phyloP scores from a whole-genome alignment of 2,113 vertebrate genomes.

The Scomber japonicus region DNA sequence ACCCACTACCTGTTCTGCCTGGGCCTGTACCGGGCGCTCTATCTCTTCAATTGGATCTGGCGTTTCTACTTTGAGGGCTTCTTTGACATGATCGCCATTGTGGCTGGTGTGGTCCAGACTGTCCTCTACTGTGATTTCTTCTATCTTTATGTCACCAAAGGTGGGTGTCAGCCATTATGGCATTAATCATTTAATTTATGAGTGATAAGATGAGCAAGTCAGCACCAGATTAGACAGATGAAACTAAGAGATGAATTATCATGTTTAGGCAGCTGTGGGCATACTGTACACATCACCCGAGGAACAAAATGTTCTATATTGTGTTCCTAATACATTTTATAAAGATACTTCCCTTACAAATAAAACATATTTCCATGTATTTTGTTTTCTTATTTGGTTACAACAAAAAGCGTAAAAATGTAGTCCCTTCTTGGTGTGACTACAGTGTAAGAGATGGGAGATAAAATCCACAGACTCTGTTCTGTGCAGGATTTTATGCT shows the following conservation, averaged over 20 bases:
- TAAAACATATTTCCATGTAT: too few relatives aligned
- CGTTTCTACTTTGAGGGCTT: slow-evolving; percentile 99
- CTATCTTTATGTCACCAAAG: slow-evolving; percentile 99
- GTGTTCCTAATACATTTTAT: too few relatives aligned
- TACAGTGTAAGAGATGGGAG: neutral
- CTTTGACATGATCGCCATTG: slow-evolving; percentile 98
- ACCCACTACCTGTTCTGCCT: slow-evolving; percentile 98
- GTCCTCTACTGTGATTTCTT: slow-evolving; percentile 99
- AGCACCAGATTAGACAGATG: neutral
- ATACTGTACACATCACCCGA: too few relatives aligned
- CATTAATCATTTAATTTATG: too few relatives aligned
- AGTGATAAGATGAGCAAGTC: too few relatives aligned
- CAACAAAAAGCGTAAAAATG: neutral
- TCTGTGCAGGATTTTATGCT: slow-evolving; percentile 11
- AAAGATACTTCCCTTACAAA: too few relatives aligned
- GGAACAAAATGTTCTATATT: too few relatives aligned
- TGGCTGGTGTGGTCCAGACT: slow-evolving; percentile 97
- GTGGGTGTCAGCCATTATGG: slow-evolving; percentile 75
- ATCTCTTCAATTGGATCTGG: slow-evolving; percentile 99
- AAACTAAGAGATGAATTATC: neutral
- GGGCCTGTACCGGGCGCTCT: slow-evolving; percentile 95
- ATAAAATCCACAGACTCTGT: neutral
- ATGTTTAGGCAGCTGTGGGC: too few relatives aligned
- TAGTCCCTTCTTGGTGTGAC: neutral
- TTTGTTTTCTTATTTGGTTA: neutral